A percentile compares a stretch with the other conserved stretches of the same genome.
These are phyloP conservation scores for Psilopsiagon aurifrons DNA, from an alignment of 2,113 vertebrate species.

Conservation along the genomic window DNA sequence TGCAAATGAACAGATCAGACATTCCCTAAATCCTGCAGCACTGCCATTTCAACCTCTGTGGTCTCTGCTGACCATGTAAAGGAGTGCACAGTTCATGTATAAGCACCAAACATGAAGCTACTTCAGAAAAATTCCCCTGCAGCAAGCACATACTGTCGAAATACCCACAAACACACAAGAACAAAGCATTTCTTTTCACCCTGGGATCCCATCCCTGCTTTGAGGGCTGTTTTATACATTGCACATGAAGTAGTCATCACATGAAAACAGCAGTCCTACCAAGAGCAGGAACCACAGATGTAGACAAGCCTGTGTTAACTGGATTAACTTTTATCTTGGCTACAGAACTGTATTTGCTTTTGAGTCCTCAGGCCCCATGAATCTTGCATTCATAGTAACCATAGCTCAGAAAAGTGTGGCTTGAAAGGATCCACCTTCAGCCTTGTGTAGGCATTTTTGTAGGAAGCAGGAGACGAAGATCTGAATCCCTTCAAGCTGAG, in stretches of 20 bases:
- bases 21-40: background rate
- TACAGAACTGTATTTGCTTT: background rate
- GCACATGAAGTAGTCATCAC: background rate
- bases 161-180: background rate
- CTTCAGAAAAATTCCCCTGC: slow-evolving; percentile 14
- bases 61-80: background rate
- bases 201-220: background rate
- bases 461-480: background rate
- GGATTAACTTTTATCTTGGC: background rate
- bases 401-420: fast-evolving
- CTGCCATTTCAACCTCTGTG: background rate
- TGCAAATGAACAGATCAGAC: background rate
- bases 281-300: background rate
- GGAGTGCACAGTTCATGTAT: background rate
- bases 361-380: background rate
- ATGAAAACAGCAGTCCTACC: background rate
- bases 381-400: background rate
- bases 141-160: background rate
- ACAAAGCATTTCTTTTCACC: background rate
- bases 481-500: background rate
- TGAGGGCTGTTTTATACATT: background rate
- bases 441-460: background rate
- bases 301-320: background rate
- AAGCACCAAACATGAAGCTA: background rate
- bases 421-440: background rate